Evolutionary conservation across 2,888 invertebrate genomes (phyloP).

Genomic region (Drosophila lutescens): DNA sequence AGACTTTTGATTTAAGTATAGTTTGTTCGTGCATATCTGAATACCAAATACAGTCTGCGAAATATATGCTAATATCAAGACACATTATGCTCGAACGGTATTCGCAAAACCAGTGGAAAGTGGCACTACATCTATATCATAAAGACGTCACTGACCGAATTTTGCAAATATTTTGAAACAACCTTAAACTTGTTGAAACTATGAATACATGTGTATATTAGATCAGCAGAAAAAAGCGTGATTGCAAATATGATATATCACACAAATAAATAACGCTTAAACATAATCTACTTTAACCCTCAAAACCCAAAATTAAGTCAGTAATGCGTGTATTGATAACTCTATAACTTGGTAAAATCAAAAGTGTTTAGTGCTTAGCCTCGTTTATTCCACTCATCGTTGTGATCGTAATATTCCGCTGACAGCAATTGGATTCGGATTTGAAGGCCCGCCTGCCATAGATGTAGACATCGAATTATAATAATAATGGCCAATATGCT

Average conservation of each 20-base stretch:
- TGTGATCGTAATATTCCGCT: slow-evolving; percentile 6
- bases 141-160: neutral
- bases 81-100: slow-evolving; percentile 17
- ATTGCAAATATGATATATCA: neutral
- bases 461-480: slow-evolving; percentile 14
- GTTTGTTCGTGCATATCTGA: slow-evolving; percentile 2
- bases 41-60: slow-evolving; percentile 30
- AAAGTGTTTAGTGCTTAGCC: neutral
- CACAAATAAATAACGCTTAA: neutral
- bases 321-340: no score
- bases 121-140: slow-evolving; percentile 1
- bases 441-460: slow-evolving; percentile 13
- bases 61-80: slow-evolving; percentile 27
- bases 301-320: no score
- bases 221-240: slow-evolving; percentile 14
- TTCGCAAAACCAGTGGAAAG: slow-evolving; percentile 15
- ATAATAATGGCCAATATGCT: slow-evolving; percentile 23
- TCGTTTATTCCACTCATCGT: slow-evolving; percentile 2
- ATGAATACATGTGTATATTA: neutral
- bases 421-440: slow-evolving; percentile 9
- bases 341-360: neutral
- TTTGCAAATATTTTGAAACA: neutral
- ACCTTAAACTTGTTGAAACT: neutral
- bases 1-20: slow-evolving; percentile 25
- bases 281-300: no score